Evolutionary conservation across 1,140 invertebrate species (phyloP).

Genomic region (Drosophila kurseongensis): DNA sequence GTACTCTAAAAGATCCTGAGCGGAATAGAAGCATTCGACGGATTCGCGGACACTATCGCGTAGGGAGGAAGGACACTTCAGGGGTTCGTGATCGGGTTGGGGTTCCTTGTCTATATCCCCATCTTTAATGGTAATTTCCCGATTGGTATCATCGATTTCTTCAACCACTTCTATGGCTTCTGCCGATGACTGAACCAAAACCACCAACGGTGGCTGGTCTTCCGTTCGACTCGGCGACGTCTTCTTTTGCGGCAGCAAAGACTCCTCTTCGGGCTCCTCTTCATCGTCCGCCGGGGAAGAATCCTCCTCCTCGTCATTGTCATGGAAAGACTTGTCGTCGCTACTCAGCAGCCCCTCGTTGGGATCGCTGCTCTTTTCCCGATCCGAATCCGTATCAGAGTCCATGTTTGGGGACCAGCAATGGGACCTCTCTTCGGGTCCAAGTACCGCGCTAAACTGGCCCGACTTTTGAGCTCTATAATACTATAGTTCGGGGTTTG

Average conservation of each 20-base stretch:
- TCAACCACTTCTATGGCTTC: constrained; percentile 58
- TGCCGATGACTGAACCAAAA: constrained; percentile 30
- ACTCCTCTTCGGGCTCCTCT: constrained; percentile 38
- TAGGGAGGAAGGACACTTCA: constrained; percentile 35
- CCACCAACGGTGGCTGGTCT: constrained; percentile 22
- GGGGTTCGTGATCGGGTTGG: constrained; percentile 8
- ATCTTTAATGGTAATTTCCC: neutral
- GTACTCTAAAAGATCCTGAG: constrained; percentile 77
- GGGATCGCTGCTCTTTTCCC: constrained; percentile 76
- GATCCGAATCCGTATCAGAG: constrained; percentile 64
- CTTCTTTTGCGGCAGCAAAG: constrained; percentile 33
- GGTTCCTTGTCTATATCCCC: constrained; percentile 3
- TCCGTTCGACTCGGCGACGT: neutral
- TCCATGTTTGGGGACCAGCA: constrained; percentile 22
- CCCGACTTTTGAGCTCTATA: constrained; percentile 40
- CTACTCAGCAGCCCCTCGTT: constrained; percentile 71
- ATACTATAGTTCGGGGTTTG: constrained; percentile 18
- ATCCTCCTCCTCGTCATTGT: constrained; percentile 53
- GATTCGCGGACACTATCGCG: constrained; percentile 75
- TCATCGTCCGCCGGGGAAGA: constrained; percentile 51
- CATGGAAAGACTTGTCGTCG: constrained; percentile 70
- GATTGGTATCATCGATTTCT: constrained; percentile 61
- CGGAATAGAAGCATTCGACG: constrained; percentile 76
- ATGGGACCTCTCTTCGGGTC: constrained; percentile 19
- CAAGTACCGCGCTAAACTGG: constrained; percentile 43